Base-by-base conservation (phyloP, 1,140 invertebrate species). In the Drosophila chauvacae region DNA sequence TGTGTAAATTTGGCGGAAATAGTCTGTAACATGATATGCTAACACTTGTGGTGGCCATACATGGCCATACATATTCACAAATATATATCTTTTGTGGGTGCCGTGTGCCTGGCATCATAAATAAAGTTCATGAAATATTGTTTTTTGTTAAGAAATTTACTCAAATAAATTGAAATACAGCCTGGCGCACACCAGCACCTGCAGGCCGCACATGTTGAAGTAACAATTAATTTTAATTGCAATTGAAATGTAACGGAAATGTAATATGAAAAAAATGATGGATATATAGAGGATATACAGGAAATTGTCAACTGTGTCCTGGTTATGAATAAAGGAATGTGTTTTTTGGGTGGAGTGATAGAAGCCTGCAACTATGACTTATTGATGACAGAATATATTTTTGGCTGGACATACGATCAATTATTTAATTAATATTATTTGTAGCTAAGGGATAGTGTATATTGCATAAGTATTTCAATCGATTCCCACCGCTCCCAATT, bases 1-100 rank as follows among this genome's bases (percentile, higher is more conserved):
- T 90, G 85, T 90, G 85, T 80, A 90, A 90, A 90, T 90, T 90
- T 90, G 85, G 85, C 86, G 85, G 85, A 90, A 90, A 85, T 90
- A 90, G 86, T 85, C 81, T 85, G 85, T 90, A 90, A 90, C 81
- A 90, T 90, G 86, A 90, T 90, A 90, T 85, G 81, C 85, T 74
- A 90, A 81, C 85, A 90, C 86, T 90, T 90, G 85, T 79, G 84
- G 72, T 69, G 42, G 51, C n/a, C 28, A 39, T 18, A 55, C 33
- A 18, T 50, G 0, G 4, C 16, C 14, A 20, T 20, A 20, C 26
- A 37, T 11, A 23, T 10, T 30, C 28, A 30, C 5, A 30, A 30
- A 30, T 30, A 9, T 30, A 37, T 13, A 23, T 11, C n/a, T 26
- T 10, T 33, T 42, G 30, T 23, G 58, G 47, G 41, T 45, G 18